Conservation (phyloP, 2,113 vertebrate species). For the Cranoglanis bouderius region DNA sequence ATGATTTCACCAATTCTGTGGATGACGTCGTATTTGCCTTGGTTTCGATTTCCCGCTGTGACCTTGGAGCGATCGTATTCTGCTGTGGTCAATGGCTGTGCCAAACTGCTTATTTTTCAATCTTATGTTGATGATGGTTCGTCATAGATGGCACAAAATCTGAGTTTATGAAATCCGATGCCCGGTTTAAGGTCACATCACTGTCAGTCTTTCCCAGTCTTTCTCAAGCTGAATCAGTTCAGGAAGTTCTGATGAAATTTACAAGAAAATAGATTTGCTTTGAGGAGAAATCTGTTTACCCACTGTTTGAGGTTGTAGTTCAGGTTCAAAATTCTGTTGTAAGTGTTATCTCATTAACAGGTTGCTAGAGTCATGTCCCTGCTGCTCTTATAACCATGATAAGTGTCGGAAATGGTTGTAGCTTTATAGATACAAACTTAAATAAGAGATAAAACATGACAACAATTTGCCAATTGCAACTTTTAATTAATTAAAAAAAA, state of each 20-base stretch:
- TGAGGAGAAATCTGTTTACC: neutral
- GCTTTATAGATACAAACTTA: neutral
- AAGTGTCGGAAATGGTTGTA: neutral
- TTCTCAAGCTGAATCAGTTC: neutral
- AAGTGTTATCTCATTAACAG: neutral
- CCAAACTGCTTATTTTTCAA: slow-evolving; percentile 36
- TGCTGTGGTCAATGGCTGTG: slow-evolving; percentile 17
- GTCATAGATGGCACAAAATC: slow-evolving; percentile 26
- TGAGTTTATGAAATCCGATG: slow-evolving; percentile 26
- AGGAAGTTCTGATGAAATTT: neutral
- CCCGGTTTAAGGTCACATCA: slow-evolving; percentile 14
- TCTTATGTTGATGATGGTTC: slow-evolving; percentile 7
- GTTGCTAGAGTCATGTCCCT: neutral
- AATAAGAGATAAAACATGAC: neutral
- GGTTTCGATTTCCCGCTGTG: slow-evolving; percentile 17
- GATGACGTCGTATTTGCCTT: slow-evolving; percentile 5
- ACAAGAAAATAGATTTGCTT: neutral
- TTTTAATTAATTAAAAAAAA: neutral
- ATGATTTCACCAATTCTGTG: neutral
- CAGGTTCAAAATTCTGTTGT: neutral
- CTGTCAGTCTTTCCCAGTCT: neutral
- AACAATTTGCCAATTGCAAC: neutral
- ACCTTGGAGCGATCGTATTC: slow-evolving; percentile 24
- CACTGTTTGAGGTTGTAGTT: neutral
- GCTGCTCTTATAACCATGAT: neutral